Percentiles rank a stretch among this genome's conserved stretches.
These are phyloP conservation scores for Agelastica alni DNA, from an alignment of 2,888 invertebrate genomes.

Conservation along the genomic window DNA sequence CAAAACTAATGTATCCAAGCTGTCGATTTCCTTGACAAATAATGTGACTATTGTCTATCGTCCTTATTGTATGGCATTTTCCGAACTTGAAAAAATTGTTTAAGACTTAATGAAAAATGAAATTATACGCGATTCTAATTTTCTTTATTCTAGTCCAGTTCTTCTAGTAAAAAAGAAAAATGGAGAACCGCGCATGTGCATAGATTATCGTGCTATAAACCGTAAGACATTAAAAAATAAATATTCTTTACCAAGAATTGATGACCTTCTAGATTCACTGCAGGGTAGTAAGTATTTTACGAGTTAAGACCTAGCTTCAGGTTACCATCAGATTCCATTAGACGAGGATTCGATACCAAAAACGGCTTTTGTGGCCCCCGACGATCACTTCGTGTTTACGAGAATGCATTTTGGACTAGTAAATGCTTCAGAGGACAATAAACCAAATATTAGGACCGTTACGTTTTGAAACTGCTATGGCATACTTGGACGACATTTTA, in stretches of 20 bases:
- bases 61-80: too few species aligned
- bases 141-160: conserved; percentile 23
- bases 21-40: too few species aligned
- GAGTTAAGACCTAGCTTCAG: conserved; percentile 42
- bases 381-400: conserved; percentile 47
- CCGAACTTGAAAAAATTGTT: conserved; percentile 30
- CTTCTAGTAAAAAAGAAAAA: conserved; percentile 33
- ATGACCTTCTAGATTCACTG: conserved; percentile 43
- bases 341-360: conserved; percentile 37
- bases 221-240: conserved; percentile 41
- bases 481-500: not conserved
- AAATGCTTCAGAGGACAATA: conserved; percentile 31
- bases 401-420: conserved; percentile 41
- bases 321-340: conserved; percentile 46
- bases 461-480: conserved; percentile 41
- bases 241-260: conserved; percentile 45
- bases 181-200: conserved; percentile 37
- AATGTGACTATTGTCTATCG: too few species aligned
- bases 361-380: conserved; percentile 46
- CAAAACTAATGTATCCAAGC: too few species aligned
- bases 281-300: conserved; percentile 39
- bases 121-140: conserved; percentile 28
- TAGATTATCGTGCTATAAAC: conserved; percentile 46
- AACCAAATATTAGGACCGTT: conserved; percentile 32
- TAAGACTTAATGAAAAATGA: conserved; percentile 22